phyloP scores from a whole-genome alignment of 2,888 invertebrate species.

The Rhodophaea formosa region DNA sequence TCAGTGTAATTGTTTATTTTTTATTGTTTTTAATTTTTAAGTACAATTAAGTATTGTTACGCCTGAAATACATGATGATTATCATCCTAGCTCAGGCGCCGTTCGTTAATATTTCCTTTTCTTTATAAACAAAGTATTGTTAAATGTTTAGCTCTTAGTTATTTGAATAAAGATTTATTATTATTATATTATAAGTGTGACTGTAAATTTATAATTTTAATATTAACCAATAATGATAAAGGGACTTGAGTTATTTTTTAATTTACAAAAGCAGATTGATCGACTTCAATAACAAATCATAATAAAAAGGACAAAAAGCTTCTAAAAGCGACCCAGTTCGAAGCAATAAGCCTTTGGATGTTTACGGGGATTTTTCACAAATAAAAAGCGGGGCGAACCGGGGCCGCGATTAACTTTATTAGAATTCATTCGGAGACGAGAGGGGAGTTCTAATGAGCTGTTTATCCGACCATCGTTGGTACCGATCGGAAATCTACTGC shows the following conservation, averaged over 20 bases:
- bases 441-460: conserved; percentile 59
- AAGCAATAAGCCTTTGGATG: conserved; percentile 37
- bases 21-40: no score
- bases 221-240: no score
- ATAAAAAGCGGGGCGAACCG: conserved; percentile 47
- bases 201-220: no score
- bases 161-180: no score
- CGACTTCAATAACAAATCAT: conserved; percentile 3
- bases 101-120: no score
- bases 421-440: conserved; percentile 65
- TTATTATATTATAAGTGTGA: no score
- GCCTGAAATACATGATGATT: no score
- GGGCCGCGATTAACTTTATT: conserved; percentile 68
- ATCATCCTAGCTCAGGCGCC: no score
- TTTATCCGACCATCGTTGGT: conserved; percentile 44
- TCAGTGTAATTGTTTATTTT: no score
- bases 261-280: neutral
- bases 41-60: no score
- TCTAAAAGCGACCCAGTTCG: conserved; percentile 36
- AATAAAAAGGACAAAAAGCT: conserved; percentile 1
- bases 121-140: no score
- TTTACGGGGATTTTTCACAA: conserved; percentile 42
- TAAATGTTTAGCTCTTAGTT: no score
- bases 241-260: neutral
- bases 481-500: conserved; percentile 22